Base-by-base conservation (phyloP, 2,113 vertebrate species). In the Heloderma charlesbogerti region DNA sequence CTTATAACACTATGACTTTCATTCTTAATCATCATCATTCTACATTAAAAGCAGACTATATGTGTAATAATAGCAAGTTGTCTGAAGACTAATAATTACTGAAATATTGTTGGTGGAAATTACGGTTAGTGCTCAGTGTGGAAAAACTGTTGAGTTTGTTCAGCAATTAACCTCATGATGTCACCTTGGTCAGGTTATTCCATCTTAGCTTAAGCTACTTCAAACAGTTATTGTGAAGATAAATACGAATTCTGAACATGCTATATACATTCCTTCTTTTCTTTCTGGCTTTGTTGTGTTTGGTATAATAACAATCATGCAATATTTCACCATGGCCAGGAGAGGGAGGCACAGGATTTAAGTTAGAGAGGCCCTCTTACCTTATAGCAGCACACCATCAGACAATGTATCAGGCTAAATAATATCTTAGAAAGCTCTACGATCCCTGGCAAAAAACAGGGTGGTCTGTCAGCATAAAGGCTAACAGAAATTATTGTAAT, bases 331-430 rank as follows among this genome's bases (percentile, higher is more conserved):
- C 15, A 0, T 34, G 3, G 54, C 96, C 96, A 95, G 90, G 1
- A 96, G 96, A 94, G 93, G 96, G 96, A 95, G 94, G 95, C 92
- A 94, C 66, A 77, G 88, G 85, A 96, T 92, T 89, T 91, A 88
- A 90, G 93, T 90, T 66, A 79, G 8, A 82, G n/a, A 71, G 22
- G 57, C 5, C 8, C 13, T 43, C 40, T 12, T 43, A 12, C 4
- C 85, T 89, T 84, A 60, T 29, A 88, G 37, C 7, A 6, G 63
- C 31, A 83, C 13, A 51, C 1, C 27, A 43, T 83, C 51, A 72
- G n/a, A 77, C 67, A 40, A 13, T 4, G 22, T 45, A 63, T 31
- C 16, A 67, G 43, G 20, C 20, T 72, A 72, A 51, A 40, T 10
- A 81, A 67, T 13, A 88, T 29, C 18, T 29, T 40, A 4, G 57